A percentile compares a stretch with the other conserved stretches of the same genome.
Conservation (phyloP, 2,888 invertebrate genomes). For the Lasioglossum lativentre region DNA sequence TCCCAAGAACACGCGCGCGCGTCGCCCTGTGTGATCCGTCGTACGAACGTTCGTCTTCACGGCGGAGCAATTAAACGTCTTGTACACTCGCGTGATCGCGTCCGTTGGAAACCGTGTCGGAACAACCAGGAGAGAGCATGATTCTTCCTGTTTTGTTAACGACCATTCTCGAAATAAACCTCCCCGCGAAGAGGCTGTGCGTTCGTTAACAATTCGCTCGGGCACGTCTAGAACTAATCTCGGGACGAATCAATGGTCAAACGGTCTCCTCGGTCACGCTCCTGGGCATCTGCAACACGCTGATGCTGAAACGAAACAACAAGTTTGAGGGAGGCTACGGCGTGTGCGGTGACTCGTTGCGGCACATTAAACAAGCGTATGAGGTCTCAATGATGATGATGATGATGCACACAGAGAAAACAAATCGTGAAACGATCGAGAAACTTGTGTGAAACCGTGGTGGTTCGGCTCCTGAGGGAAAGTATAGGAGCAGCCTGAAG, state of each 20-base stretch:
- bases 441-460: neutral
- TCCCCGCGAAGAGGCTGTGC: constrained; percentile 11
- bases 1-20: neutral
- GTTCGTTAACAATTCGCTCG: constrained; percentile 37
- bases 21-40: neutral
- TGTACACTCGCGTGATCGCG: constrained; percentile 6
- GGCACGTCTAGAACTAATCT: constrained; percentile 39
- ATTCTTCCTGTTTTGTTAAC: neutral
- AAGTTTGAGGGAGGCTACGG: constrained; percentile 14
- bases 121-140: neutral
- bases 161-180: neutral
- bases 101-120: neutral
- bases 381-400: constrained; percentile 12
- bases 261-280: constrained; percentile 81
- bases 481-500: neutral
- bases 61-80: neutral
- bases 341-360: constrained; percentile 22
- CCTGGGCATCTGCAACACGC: constrained; percentile 74
- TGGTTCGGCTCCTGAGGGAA: neutral
- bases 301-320: constrained; percentile 73
- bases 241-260: constrained; percentile 75
- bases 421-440: neutral
- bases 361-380: constrained; percentile 51
- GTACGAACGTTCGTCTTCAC: neutral
- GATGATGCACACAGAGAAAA: constrained; percentile 1